Evolutionary conservation across 2,888 invertebrate species (phyloP).

Genomic region (Camponotus fellah): DNA sequence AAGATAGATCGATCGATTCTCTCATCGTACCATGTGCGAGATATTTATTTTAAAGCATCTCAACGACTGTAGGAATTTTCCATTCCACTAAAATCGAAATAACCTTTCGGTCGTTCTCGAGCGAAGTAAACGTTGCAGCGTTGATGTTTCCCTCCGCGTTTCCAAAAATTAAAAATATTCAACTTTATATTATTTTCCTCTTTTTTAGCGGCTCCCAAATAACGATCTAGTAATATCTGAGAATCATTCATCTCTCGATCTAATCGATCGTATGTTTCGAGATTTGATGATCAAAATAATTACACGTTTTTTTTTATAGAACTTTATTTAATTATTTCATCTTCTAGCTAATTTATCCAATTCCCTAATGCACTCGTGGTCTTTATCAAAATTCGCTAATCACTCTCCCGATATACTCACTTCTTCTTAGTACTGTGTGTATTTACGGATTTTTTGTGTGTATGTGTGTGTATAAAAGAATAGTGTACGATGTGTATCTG

Average conservation of each 20-base stretch:
- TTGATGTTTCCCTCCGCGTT: conserved; percentile 22
- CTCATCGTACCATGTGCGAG: conserved; percentile 69
- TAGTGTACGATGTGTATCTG: conserved; percentile 19
- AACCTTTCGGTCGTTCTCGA: conserved; percentile 39
- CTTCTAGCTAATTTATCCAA: conserved; percentile 45
- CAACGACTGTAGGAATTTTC: conserved; percentile 73
- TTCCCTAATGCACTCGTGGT: conserved; percentile 62
- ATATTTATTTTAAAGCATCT: conserved; percentile 67
- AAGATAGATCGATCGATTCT: conserved; percentile 79
- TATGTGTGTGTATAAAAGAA: conserved; percentile 51
- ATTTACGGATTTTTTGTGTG: conserved; percentile 35
- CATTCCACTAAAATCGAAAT: conserved; percentile 61
- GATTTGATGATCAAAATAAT: conserved; percentile 55
- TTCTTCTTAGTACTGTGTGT: conserved; percentile 45
- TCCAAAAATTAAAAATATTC: conserved; percentile 38
- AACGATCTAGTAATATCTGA: conserved; percentile 38
- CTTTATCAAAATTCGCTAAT: conserved; percentile 58
- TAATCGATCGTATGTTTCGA: conserved; percentile 28
- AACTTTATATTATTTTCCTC: conserved; percentile 17
- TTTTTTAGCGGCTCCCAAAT: conserved; percentile 52
- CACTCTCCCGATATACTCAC: conserved; percentile 28
- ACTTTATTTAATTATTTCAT: conserved; percentile 37
- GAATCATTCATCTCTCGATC: conserved; percentile 23
- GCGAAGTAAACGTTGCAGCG: conserved; percentile 58
- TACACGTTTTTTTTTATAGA: conserved; percentile 48